phyloP scores from a whole-genome alignment of 2,113 vertebrate genomes.

The Apeltes quadracus region DNA sequence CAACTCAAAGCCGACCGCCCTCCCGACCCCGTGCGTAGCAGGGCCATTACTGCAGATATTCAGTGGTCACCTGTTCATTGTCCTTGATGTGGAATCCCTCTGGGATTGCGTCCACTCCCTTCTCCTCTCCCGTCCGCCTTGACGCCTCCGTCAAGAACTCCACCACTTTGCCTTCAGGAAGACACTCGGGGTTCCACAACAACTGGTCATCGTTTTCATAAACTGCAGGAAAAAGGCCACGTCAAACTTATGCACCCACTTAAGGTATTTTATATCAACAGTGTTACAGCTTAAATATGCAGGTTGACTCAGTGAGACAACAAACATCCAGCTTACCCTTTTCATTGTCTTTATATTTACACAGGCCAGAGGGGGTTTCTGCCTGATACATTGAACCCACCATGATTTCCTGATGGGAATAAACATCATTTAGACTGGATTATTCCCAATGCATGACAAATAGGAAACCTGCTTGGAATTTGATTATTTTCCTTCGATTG shows the following conservation, averaged over 20 bases:
- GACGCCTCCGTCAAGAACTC: constrained; percentile 93
- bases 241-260: neutral
- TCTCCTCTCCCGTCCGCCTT: constrained; percentile 90
- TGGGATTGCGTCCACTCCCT: constrained; percentile 92
- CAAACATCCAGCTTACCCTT: constrained; percentile 82
- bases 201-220: constrained; percentile 99
- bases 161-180: constrained; percentile 91
- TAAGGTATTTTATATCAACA: neutral
- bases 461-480: neutral
- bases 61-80: constrained; percentile 89
- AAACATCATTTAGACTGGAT: neutral
- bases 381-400: constrained; percentile 99
- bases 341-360: constrained; percentile 95
- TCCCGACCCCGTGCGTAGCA: neutral
- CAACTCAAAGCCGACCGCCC: neutral
- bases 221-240: constrained; percentile 66
- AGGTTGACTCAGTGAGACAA: neutral
- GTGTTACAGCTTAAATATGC: neutral
- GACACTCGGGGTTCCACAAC: constrained; percentile 93
- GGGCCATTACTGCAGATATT: neutral
- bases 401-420: constrained; percentile 92
- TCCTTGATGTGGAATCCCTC: constrained; percentile 96
- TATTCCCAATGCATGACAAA: neutral
- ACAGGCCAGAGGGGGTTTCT: constrained; percentile 91
- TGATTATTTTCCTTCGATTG: neutral